Evolutionary conservation across 2,797 vertebrate species (phyloP).

Genomic region (Sebastes steindachneri): DNA sequence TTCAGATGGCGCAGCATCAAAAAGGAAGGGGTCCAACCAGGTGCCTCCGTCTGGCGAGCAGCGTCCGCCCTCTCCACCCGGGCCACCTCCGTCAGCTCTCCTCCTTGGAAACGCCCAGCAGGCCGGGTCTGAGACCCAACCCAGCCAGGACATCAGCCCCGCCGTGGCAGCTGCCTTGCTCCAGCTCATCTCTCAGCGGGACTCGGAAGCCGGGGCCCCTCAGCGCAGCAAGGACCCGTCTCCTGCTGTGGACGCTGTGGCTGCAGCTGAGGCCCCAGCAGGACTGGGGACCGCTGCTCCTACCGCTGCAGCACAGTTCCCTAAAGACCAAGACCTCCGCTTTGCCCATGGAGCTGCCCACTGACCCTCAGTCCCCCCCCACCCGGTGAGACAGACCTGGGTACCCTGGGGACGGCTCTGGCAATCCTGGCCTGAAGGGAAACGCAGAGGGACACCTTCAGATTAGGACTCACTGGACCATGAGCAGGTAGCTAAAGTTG

Average conservation of each 20-base stretch:
- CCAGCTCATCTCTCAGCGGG: slow-evolving; percentile 92
- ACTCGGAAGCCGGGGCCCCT: slow-evolving; percentile 77
- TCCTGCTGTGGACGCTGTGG: slow-evolving; percentile 61
- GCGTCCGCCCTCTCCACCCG: slow-evolving; percentile 89
- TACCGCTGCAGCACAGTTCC: slow-evolving; percentile 87
- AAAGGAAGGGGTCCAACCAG: slow-evolving; percentile 84
- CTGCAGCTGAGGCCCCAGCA: slow-evolving; percentile 74
- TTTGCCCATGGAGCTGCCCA: slow-evolving; percentile 86
- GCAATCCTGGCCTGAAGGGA: slow-evolving; percentile 56
- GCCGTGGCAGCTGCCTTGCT: slow-evolving; percentile 91
- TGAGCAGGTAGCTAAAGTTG: slow-evolving; percentile 61
- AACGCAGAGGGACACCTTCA: slow-evolving; percentile 83
- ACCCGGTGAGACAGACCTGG: slow-evolving; percentile 72
- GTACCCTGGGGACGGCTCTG: slow-evolving; percentile 58
- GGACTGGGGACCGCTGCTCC: slow-evolving; percentile 62
- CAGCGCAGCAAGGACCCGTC: slow-evolving; percentile 65
- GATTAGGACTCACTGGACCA: slow-evolving; percentile 68
- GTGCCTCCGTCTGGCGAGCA: slow-evolving; percentile 85
- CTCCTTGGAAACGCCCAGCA: slow-evolving; percentile 58
- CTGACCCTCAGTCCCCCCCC: slow-evolving; percentile 58
- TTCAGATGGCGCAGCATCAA: slow-evolving; percentile 83
- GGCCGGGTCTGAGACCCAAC: slow-evolving; percentile 67
- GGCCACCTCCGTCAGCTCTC: slow-evolving; percentile 83
- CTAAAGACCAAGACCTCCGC: slow-evolving; percentile 96
- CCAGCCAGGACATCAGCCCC: slow-evolving; percentile 86